These are phyloP conservation scores for Sycophaga agraensis DNA, from an alignment of 1,140 invertebrate genomes.

Conservation along the genomic window DNA sequence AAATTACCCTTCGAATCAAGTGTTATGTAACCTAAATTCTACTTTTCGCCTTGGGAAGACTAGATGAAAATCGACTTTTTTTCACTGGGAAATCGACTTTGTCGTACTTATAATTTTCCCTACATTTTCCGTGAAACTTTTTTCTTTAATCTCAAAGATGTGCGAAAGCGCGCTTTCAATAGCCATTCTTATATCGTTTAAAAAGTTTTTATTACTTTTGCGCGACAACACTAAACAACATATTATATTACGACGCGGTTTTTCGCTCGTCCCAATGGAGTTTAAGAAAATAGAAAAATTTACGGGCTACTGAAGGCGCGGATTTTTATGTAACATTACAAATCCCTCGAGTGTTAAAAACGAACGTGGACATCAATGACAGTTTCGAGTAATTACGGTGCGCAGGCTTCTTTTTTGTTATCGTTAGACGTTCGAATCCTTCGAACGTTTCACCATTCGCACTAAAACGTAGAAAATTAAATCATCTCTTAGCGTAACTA, in stretches of 20 bases:
- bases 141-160: not conserved
- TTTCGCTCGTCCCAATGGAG: not conserved
- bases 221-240: conserved; percentile 12
- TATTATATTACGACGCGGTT: conserved; percentile 13
- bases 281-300: conserved; percentile 28
- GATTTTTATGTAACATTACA: conserved; percentile 4
- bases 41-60: conserved; percentile 28
- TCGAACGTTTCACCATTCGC: conserved; percentile 47
- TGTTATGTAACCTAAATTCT: conserved; percentile 28
- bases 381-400: conserved; percentile 3
- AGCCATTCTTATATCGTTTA: not conserved
- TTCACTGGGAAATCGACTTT: conserved; percentile 13
- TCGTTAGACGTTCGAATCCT: conserved; percentile 29
- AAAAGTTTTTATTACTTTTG: not conserved
- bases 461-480: conserved; percentile 54
- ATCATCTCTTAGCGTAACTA: conserved; percentile 52
- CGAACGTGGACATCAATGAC: conserved; percentile 6
- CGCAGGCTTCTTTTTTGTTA: conserved; percentile 7
- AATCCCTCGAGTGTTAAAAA: conserved; percentile 2
- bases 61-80: conserved; percentile 29
- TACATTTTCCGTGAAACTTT: too few relatives aligned
- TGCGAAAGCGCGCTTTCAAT: not conserved
- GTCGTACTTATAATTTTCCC: too few relatives aligned
- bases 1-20: conserved; percentile 23
- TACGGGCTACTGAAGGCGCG: conserved; percentile 12